Evolutionary conservation across 2,113 vertebrate species (phyloP), one percentile per base, ranked within the genome.

Genomic region (Oncorhynchus kisutch): DNA sequence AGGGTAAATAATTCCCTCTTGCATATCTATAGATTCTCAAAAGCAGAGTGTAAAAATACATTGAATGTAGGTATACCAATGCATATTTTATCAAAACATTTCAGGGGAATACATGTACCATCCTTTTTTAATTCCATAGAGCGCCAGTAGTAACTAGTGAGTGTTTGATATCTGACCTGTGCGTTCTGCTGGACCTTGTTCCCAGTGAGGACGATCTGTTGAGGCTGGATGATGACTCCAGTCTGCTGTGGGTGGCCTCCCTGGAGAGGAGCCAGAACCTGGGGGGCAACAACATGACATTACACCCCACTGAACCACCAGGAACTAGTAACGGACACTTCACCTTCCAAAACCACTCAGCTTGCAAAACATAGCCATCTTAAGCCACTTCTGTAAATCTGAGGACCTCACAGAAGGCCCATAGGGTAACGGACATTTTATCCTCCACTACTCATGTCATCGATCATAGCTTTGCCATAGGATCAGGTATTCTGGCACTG

Each of bases 161-260:
- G 51, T 54, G 51, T 4, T 4, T 16, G 3, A 18, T 14, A 14
- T 49, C 89, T 78, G 77, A 99, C 98, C 92, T 98, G 97, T 80
- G 96, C 84, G 22, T 90, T 93, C 73, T 89, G 91, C 78, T 85
- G 91, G 65, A 95, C 92, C 92, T 99, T 99, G 89, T 97, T 99
- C 87, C 96, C 97, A 69, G 97, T 95, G 85, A 99, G 95, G 82
- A 99, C 95, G 75, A 99, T 97, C 93, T 99, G 98, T 88, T 96
- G 98, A 2, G 96, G 98, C 90, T 99, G 98, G 83, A 99, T 99
- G 90, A 99, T 99, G 80, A 99, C 98, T 76, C 98, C 98, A 0
- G 97, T 95, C 87, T 99, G 97, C 89, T 97, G 97, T 39, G 97
- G 86, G 78, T 99, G 93, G 9, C 94, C 95, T 89, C 96, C 96